Base-by-base conservation (phyloP, 2,113 vertebrate species). In the Leucosticte australis region DNA sequence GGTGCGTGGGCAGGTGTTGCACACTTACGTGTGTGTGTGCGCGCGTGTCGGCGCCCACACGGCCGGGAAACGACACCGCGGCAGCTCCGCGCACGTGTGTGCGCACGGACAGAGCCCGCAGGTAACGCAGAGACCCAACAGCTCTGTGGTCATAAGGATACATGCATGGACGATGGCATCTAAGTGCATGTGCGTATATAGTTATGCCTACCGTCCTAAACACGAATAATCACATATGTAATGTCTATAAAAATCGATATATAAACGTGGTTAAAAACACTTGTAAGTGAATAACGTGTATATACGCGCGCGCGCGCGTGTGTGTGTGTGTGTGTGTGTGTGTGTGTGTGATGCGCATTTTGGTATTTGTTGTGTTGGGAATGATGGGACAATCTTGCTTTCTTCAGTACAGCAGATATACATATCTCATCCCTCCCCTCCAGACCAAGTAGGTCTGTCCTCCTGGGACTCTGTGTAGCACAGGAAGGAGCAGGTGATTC, bases 11-110 rank as follows among this genome's bases (percentile, higher is more conserved):
- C 20, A 26, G 63, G 52, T 28, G 9, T 37, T 28, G 81, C 44
- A 19, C 52, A 3, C 16, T 7, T 22, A 7, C 12, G 5, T 8
- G 65, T 18, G 9, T 30, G 20, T 26, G 6, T 7, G 42, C 7
- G 18, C 5, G 35, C 2, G 52, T 30, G 64, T 37, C 23, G 2
- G 7, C 8, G 11, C 31, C 53, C 20, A 3, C 37, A 19, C 6
- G 20, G 77, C 49, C 8, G 3, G 23, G 8, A 11, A 27, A 1
- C 5, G 4, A 2, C 1, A 2, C 6, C 12, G 7, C 4, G 7
- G 44, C 24, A 14, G 52, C 11, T 70, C 3, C 13, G 42, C 0
- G 52, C 64, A 31, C 14, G 3, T 9, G 21, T 21, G 4, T 7
- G 59, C n/a, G 0, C 42, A 7, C 5, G 52, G n/a, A 8, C 4